Base-by-base conservation (phyloP, 2,888 invertebrate species). In the Andrena trimmerana region DNA sequence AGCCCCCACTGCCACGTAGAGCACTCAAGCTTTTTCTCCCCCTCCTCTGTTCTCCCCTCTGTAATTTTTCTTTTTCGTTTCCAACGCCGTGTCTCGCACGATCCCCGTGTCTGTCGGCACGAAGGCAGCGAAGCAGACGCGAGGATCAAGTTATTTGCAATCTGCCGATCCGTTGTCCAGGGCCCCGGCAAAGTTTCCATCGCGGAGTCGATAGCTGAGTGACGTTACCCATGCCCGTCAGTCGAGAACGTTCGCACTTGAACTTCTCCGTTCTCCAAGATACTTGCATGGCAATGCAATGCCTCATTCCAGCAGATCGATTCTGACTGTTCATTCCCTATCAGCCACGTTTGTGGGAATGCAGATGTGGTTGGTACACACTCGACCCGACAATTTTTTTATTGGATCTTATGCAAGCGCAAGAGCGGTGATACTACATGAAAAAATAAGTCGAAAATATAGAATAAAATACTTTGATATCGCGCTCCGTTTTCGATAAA, bases 151-250 rank as follows among this genome's bases (percentile, higher is more conserved):
- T 79, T 75, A 79, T 82, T 86, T 78, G 62, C 80, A 82, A 82
- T 82, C 81, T 54, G 76, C 75, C 82, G 69, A 75, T 81, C 80
- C 79, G 59, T 65, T 50, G 63, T 75, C 72, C 83, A 75, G 54
- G 81, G 69, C 59, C 85, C 69, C 16, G 16, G 33, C 65, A 60
- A 85, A 79, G 71, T 79, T 86, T 82, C 84, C 67, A 72, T 89
- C 89, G 93, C 86, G 92, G 93, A 94, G 94, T 94, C 94, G 89
- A 92, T 93, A 93, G 92, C 92, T 94, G 94, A 94, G 91, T 90
- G 94, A 93, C 90, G 93, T n/a, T 90, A 91, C 93, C 94, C 93
- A 93, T 94, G 93, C 93, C 91, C 92, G 91, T 91, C 90, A 90
- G 89, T 90, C 86, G 92, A 93, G 92, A 93, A 92, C 93, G 91